These are phyloP conservation scores for Tetranychus truncatus DNA, from an alignment of 2,888 invertebrate genomes.

Conservation along the genomic window DNA sequence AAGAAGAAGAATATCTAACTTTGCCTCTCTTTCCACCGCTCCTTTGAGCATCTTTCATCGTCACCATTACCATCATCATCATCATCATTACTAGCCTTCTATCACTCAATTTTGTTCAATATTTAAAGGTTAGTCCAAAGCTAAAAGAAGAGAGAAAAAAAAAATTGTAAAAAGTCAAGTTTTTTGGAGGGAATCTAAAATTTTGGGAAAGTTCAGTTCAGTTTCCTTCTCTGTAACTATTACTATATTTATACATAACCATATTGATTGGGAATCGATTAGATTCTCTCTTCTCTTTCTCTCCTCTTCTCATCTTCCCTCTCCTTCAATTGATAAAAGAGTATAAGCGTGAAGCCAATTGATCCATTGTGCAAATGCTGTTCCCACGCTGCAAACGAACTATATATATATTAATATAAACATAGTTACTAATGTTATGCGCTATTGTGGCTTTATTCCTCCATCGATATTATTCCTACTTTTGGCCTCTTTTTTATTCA, in stretches of 20 bases:
- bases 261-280: background rate
- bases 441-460: too few species aligned
- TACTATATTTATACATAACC: background rate
- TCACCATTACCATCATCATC: background rate
- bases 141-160: too few species aligned
- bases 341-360: background rate
- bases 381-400: conserved; percentile 1
- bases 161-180: background rate
- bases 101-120: background rate
- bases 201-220: background rate
- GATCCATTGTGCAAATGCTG: background rate
- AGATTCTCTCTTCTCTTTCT: conserved; percentile 3
- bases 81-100: background rate
- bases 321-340: conserved; percentile 5
- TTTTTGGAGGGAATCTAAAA: background rate
- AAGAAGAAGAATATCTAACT: background rate
- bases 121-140: background rate
- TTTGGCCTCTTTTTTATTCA: too few species aligned
- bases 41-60: background rate
- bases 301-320: background rate
- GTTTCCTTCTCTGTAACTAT: background rate
- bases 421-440: background rate
- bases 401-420: background rate
- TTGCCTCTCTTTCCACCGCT: background rate
- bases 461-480: too few species aligned